Evolutionary conservation across 2,797 vertebrate genomes (phyloP).

Genomic region (Poeciliopsis infans): DNA sequence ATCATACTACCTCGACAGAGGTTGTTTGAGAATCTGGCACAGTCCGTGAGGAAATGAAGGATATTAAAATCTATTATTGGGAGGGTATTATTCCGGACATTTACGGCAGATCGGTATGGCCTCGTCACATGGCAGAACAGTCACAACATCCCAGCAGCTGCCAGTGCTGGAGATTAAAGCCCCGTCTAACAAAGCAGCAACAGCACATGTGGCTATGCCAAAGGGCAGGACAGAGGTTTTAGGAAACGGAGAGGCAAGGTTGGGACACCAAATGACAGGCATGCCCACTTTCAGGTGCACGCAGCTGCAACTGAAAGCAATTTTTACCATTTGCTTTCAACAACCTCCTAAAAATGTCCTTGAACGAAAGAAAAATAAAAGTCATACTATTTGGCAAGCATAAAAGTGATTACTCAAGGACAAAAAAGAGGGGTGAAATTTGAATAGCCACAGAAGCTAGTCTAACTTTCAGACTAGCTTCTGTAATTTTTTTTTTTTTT

Average conservation of each 20-base stretch:
- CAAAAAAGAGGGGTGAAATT: not conserved
- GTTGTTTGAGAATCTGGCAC: constrained; percentile 50
- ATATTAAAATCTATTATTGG: constrained; percentile 62
- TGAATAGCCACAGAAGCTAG: not conserved
- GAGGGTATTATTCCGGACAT: constrained; percentile 46
- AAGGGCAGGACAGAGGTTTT: constrained; percentile 49
- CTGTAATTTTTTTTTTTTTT: not conserved
- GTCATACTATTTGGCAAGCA: not conserved
- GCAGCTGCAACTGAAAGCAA: not conserved
- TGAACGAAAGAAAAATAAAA: not conserved
- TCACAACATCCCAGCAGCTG: constrained; percentile 64
- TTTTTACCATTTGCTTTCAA: not conserved
- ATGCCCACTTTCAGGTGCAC: constrained; percentile 4
- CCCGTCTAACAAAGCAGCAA: constrained; percentile 49
- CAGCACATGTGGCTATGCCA: constrained; percentile 41
- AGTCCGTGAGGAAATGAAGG: constrained; percentile 57
- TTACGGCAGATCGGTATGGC: constrained; percentile 41
- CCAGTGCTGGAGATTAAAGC: constrained; percentile 61
- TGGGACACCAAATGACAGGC: not conserved
- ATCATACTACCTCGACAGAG: constrained; percentile 44
- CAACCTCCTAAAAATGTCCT: not conserved
- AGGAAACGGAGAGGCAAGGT: constrained; percentile 15
- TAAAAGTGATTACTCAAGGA: not conserved
- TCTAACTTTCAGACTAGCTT: not conserved
- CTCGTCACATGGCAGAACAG: constrained; percentile 48